phyloP scores from a whole-genome alignment of 2,888 invertebrate species.

The Lepeophtheirus nordmannii region DNA sequence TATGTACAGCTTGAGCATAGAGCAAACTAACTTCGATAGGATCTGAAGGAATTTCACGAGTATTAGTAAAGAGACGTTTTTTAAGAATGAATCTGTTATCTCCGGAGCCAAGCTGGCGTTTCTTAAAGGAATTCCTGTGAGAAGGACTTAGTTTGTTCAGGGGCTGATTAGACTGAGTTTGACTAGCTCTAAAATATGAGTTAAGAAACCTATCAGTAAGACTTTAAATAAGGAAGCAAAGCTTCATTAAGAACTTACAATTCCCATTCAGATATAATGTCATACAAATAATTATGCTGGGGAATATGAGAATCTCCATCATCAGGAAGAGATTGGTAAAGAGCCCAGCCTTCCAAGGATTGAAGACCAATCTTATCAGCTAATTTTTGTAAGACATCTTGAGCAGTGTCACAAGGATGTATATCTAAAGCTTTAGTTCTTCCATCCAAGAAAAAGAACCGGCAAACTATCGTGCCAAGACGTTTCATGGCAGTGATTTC shows the following conservation, averaged over 20 bases:
- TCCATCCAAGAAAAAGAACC: constrained; percentile 86
- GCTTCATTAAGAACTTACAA: constrained; percentile 35
- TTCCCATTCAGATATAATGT: constrained; percentile 89
- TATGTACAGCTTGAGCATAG: constrained; percentile 86
- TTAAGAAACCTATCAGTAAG: neutral
- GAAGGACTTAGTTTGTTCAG: constrained; percentile 1
- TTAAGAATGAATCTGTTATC: constrained; percentile 85
- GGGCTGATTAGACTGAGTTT: neutral
- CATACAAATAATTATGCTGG: constrained; percentile 77
- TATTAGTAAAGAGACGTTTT: constrained; percentile 69
- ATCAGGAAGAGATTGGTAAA: constrained; percentile 50
- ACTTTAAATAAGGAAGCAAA: neutral
- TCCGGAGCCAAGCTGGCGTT: constrained; percentile 31
- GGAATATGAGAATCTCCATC: constrained; percentile 78
- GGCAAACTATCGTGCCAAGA: constrained; percentile 75
- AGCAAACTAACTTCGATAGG: constrained; percentile 83
- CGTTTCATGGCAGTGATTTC: constrained; percentile 84
- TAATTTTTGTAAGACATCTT: constrained; percentile 70
- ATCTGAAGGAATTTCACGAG: constrained; percentile 77
- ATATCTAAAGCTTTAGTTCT: constrained; percentile 88
- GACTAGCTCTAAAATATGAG: constrained; percentile 5
- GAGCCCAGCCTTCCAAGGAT: constrained; percentile 81
- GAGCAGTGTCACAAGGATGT: constrained; percentile 82
- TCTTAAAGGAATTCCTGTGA: neutral
- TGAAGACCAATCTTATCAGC: constrained; percentile 67